Conservation (phyloP, 2,797 vertebrate genomes). For the Morus bassanus region DNA sequence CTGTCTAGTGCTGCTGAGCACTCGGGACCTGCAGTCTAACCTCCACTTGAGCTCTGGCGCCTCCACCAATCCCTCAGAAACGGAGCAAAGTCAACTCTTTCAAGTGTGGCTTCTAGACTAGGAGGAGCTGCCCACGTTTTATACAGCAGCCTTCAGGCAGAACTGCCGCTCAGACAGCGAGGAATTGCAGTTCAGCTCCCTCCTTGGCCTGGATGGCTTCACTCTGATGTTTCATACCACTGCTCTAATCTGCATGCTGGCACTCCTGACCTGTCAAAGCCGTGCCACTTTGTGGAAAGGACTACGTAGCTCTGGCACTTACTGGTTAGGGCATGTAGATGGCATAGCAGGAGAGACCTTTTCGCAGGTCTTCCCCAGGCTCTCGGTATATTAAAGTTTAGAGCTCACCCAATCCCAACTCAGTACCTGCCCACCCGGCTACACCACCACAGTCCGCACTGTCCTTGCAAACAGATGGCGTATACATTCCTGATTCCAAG, state of each 20-base stretch:
- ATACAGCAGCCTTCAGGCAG: background rate
- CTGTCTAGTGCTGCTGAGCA: background rate
- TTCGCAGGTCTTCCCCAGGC: background rate
- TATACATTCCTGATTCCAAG: background rate
- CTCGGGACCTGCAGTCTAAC: background rate
- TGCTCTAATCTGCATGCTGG: background rate
- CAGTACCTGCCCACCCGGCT: background rate
- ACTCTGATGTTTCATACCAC: background rate
- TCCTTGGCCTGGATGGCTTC: background rate
- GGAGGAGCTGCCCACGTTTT: background rate
- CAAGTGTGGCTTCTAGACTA: background rate
- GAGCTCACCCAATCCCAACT: background rate
- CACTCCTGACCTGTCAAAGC: background rate
- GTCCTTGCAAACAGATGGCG: too few relatives aligned
- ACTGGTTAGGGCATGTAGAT: background rate
- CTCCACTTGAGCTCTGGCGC: background rate
- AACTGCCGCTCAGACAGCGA: background rate
- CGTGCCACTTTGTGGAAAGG: background rate
- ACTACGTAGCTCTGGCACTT: fast-evolving
- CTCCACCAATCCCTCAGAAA: background rate
- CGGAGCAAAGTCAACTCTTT: background rate
- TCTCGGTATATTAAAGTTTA: background rate
- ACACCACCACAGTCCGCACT: background rate
- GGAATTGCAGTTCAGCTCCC: background rate
- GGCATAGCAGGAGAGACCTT: background rate